These are phyloP conservation scores for Drosophila ezoana DNA, from an alignment of 2,888 invertebrate genomes.

Conservation along the genomic window DNA sequence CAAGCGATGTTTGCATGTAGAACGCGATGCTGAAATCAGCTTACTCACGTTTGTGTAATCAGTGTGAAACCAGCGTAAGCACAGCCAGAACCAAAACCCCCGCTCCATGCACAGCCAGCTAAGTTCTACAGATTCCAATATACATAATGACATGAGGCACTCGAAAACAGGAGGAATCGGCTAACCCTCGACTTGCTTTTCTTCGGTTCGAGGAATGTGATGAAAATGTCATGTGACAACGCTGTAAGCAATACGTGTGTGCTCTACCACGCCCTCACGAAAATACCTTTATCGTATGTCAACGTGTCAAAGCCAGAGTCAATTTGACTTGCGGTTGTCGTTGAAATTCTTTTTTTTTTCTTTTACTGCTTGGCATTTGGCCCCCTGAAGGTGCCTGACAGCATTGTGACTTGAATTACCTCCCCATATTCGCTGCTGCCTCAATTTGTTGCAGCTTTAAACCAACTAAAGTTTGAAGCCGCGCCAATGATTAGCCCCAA, in stretches of 20 bases:
- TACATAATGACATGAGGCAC: constrained; percentile 75
- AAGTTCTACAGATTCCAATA: constrained; percentile 59
- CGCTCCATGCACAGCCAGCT: neutral
- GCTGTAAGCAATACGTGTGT: constrained; percentile 66
- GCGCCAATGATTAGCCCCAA: constrained; percentile 10
- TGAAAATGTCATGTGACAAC: constrained; percentile 76
- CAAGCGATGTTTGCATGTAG: constrained; percentile 74
- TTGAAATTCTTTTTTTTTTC: constrained; percentile 52
- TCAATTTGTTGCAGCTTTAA: constrained; percentile 43
- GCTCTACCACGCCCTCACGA: constrained; percentile 35
- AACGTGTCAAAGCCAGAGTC: constrained; percentile 80
- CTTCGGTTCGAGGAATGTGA: constrained; percentile 45
- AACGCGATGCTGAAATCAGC: constrained; percentile 78
- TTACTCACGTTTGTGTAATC: constrained; percentile 83
- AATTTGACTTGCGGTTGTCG: constrained; percentile 76
- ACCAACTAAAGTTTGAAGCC: constrained; percentile 5
- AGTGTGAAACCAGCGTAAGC: constrained; percentile 75
- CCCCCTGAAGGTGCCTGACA: constrained; percentile 30
- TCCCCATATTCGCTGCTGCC: constrained; percentile 30
- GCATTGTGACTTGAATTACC: constrained; percentile 28
- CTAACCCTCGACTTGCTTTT: constrained; percentile 1
- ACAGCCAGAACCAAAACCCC: constrained; percentile 31
- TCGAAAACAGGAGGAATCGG: constrained; percentile 40
- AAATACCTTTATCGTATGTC: constrained; percentile 78
- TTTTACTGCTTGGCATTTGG: constrained; percentile 31